Conservation (phyloP, 2,797 vertebrate species). For the Falco naumanni region DNA sequence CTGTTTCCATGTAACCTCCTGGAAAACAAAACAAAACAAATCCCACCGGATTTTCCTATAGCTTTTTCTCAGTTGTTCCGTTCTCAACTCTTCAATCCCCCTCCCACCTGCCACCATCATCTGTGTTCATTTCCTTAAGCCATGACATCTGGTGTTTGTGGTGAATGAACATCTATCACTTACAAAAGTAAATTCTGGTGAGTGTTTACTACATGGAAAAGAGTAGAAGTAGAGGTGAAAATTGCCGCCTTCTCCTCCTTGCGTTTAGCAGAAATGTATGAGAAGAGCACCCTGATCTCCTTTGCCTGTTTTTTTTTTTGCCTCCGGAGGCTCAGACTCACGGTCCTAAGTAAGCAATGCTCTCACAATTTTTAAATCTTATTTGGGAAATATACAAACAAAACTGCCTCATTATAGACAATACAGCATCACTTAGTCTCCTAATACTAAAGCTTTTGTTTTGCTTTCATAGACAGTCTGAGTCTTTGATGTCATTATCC, state of each 20-base stretch:
- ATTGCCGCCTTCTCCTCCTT: not conserved
- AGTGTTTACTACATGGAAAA: not conserved
- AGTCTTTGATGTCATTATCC: not conserved
- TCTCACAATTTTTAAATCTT: not conserved
- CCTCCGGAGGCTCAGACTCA: not conserved
- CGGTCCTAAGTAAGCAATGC: not conserved
- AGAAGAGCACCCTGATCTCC: not conserved
- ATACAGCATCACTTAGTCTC: not conserved
- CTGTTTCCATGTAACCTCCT: conserved; percentile 91
- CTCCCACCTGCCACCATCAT: not conserved
- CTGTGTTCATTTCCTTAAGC: not conserved
- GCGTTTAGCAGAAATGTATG: not conserved
- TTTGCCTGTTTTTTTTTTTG: not conserved
- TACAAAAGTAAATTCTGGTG: not conserved
- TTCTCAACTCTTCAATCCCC: not conserved
- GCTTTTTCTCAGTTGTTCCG: not conserved
- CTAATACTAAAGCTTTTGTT: not conserved
- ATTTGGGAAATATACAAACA: not conserved
- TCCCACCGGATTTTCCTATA: not conserved
- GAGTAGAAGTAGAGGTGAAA: not conserved
- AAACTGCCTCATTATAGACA: not conserved
- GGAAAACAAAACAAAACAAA: conserved; percentile 19
- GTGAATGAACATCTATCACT: not conserved
- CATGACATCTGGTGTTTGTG: not conserved
- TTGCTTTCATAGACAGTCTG: not conserved